Evolutionary conservation across 2,888 invertebrate genomes (phyloP).

Genomic region (Podabrus alpinus): DNA sequence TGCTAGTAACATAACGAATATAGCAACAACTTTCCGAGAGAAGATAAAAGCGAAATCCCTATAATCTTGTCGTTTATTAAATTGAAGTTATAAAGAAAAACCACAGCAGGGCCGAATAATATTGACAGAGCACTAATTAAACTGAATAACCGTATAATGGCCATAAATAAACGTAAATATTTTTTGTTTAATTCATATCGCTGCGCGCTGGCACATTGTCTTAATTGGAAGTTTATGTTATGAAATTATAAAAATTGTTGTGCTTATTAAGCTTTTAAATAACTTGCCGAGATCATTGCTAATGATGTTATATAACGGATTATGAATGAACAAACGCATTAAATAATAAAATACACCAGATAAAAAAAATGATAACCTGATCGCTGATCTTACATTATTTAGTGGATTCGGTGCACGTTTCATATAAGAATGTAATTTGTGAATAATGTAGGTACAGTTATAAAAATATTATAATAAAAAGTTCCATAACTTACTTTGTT

Average conservation of each 20-base stretch:
- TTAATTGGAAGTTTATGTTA: slow-evolving; percentile 19
- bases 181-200: slow-evolving; percentile 11
- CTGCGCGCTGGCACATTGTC: slow-evolving; percentile 3
- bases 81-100: not conserved
- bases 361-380: not conserved
- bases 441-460: slow-evolving; percentile 8
- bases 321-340: slow-evolving; percentile 12
- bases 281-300: not conserved
- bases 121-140: not conserved
- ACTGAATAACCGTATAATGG: slow-evolving; percentile 12
- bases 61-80: not conserved
- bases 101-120: not conserved
- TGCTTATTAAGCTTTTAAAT: slow-evolving; percentile 12
- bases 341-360: slow-evolving; percentile 9
- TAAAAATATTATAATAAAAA: not conserved
- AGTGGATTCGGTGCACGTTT: slow-evolving; percentile 2
- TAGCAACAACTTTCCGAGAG: not conserved
- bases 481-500: not conserved
- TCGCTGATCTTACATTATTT: slow-evolving; percentile 1
- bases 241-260: slow-evolving; percentile 15
- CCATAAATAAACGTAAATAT: not conserved
- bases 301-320: slow-evolving; percentile 21
- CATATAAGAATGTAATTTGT: not conserved
- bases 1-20: no score
- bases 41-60: not conserved